Evolutionary conservation across 2,888 invertebrate species (phyloP).

Genomic region (Nebria brevicollis): DNA sequence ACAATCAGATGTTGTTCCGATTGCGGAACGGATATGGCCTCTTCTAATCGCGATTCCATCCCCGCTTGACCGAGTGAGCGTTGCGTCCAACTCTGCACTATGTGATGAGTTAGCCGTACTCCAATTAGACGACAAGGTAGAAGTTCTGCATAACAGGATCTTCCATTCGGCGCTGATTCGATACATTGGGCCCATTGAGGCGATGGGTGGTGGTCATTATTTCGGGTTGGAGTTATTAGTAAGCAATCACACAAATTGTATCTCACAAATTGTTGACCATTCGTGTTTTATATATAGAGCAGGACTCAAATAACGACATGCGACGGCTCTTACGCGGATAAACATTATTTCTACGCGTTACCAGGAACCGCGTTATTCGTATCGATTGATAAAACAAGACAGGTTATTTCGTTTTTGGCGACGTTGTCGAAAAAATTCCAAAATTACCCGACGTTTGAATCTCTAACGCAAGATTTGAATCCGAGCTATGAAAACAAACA

Average conservation of each 20-base stretch:
- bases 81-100: slow-evolving; percentile 62
- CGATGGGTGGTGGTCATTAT: slow-evolving; percentile 66
- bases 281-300: slow-evolving; percentile 52
- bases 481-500: neutral
- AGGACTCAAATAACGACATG: slow-evolving; percentile 58
- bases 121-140: slow-evolving; percentile 61
- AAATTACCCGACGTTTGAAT: slow-evolving; percentile 21
- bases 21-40: slow-evolving; percentile 63
- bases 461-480: slow-evolving; percentile 13
- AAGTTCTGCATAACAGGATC: slow-evolving; percentile 58
- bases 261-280: slow-evolving; percentile 31
- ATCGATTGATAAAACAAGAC: slow-evolving; percentile 59
- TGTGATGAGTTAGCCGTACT: slow-evolving; percentile 61
- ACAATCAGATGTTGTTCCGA: slow-evolving; percentile 54
- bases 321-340: slow-evolving; percentile 59
- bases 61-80: slow-evolving; percentile 65
- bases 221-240: slow-evolving; percentile 70
- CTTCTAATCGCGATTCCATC: slow-evolving; percentile 65
- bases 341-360: slow-evolving; percentile 59
- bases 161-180: slow-evolving; percentile 63
- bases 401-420: slow-evolving; percentile 42
- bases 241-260: slow-evolving; percentile 50
- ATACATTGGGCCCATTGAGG: slow-evolving; percentile 67
- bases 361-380: slow-evolving; percentile 61
- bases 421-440: slow-evolving; percentile 19